Base-by-base conservation (phyloP, 2,888 invertebrate genomes). In the Pseudoips prasinana region DNA sequence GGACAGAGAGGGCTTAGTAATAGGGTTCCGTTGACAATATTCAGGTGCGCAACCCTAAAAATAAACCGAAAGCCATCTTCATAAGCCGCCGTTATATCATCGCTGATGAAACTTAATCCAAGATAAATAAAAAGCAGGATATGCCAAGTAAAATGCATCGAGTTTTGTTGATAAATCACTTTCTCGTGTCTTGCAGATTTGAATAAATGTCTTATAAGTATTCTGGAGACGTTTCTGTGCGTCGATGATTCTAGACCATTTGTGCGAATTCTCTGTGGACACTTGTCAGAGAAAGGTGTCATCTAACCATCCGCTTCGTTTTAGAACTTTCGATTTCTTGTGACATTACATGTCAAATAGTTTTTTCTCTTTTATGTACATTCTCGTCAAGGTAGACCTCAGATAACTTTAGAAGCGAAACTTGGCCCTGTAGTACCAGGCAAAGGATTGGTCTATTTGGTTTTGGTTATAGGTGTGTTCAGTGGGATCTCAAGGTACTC, bases 181-280 rank as follows among this genome's bases (percentile, higher is more conserved):
- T 78, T 81, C 78, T 65, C 75, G 64, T 58, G 50, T 61, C 54
- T 50, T 43, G 47, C 39, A 27, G 53, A 79, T 79, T 77, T 76
- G 54, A 77, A 80, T 79, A 74, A 76, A 67, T 59, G 46, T 36
- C 62, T 66, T 64, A 56, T 80, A 67, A 52, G 47, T 39, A 77
- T 76, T 70, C 76, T 52, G 45, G 33, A 26, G 36, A 54, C 67
- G 66, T 67, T 36, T 47, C 37, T 30, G 50, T 50, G 52, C 48
- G 50, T 33, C 49, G 40, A 39, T 49, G 57, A 63, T 63, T 65
- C 50, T 14, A 14, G 34, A 34, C 41, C 33, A 14, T 42, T 37
- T 47, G 53, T 54, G 53, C 40, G 44, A 58, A 60, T 54, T 46
- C 34, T 54, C 51, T 35, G 29, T 51, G 33, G 49, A 49, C 40